Percentiles rank a stretch among this genome's conserved stretches.
These are phyloP conservation scores for Syrphus vitripennis DNA, from an alignment of 2,888 invertebrate genomes.

Conservation along the genomic window DNA sequence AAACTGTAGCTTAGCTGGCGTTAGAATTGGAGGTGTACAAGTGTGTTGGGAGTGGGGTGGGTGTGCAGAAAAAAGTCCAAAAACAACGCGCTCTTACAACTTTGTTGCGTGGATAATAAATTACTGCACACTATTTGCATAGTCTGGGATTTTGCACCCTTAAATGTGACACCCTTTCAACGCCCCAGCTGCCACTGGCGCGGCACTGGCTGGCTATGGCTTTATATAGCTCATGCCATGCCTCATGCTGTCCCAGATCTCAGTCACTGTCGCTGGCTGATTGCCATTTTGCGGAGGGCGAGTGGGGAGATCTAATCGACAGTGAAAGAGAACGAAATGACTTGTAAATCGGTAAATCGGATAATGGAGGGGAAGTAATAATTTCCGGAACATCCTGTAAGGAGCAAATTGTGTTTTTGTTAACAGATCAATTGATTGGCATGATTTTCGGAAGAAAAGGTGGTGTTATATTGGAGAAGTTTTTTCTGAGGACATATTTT, in stretches of 20 bases:
- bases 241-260: constrained; percentile 7
- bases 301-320: constrained; percentile 58
- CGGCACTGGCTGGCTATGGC: not conserved
- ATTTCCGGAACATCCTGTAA: constrained; percentile 71
- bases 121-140: constrained; percentile 55
- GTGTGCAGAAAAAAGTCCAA: not conserved
- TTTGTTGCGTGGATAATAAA: constrained; percentile 70
- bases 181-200: constrained; percentile 24
- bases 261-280: constrained; percentile 28
- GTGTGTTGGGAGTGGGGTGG: not conserved
- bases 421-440: constrained; percentile 71
- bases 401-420: constrained; percentile 71
- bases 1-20: constrained; percentile 26
- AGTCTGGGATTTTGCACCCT: constrained; percentile 31
- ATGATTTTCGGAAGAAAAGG: constrained; percentile 61
- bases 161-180: constrained; percentile 32
- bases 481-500: constrained; percentile 36
- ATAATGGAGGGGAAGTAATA: constrained; percentile 71
- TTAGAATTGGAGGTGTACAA: not conserved
- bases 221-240: not conserved
- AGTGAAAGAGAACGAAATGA: constrained; percentile 67
- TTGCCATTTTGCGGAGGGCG: constrained; percentile 7
- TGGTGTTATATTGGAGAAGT: constrained; percentile 48
- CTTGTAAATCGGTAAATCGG: constrained; percentile 71
- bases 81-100: constrained; percentile 45